Evolutionary conservation across 2,797 vertebrate species (phyloP).

Genomic region (Orientallactaga sibirica): DNA sequence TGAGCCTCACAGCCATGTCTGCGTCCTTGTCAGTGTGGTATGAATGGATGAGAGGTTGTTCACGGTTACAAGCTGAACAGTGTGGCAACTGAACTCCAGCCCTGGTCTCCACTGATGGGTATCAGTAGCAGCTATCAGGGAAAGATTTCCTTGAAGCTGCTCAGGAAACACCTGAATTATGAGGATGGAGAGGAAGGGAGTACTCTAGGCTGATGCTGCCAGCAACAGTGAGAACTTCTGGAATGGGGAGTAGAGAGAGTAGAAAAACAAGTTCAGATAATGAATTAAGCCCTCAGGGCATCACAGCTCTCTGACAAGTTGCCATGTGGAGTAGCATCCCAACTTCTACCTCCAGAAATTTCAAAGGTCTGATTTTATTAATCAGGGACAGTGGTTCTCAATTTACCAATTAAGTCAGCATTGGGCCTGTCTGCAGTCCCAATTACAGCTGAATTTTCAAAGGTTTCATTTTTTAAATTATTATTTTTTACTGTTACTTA

Average conservation of each 20-base stretch:
- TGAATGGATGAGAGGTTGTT: neutral
- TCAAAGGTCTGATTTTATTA: slow-evolving; percentile 22
- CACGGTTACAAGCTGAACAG: neutral
- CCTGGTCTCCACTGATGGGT: neutral
- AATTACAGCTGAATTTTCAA: too few relatives aligned
- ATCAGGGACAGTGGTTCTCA: neutral
- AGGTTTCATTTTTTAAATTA: too few relatives aligned
- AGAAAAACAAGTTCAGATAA: neutral
- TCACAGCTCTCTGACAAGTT: neutral
- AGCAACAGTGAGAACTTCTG: neutral
- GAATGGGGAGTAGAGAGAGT: neutral
- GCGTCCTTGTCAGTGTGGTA: neutral
- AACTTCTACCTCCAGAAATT: neutral
- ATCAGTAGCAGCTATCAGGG: accelerated
- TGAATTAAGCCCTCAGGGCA: neutral
- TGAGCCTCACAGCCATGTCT: neutral
- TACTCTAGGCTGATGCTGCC: neutral
- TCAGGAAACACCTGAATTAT: neutral
- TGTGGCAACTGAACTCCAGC: neutral
- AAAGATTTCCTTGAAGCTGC: neutral
- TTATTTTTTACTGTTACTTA: too few relatives aligned
- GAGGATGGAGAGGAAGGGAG: neutral
- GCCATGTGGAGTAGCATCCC: neutral
- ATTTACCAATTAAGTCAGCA: neutral
- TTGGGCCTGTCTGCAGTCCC: too few relatives aligned